phyloP scores from a whole-genome alignment of 2,113 vertebrate genomes.

The Epinephelus lanceolatus region DNA sequence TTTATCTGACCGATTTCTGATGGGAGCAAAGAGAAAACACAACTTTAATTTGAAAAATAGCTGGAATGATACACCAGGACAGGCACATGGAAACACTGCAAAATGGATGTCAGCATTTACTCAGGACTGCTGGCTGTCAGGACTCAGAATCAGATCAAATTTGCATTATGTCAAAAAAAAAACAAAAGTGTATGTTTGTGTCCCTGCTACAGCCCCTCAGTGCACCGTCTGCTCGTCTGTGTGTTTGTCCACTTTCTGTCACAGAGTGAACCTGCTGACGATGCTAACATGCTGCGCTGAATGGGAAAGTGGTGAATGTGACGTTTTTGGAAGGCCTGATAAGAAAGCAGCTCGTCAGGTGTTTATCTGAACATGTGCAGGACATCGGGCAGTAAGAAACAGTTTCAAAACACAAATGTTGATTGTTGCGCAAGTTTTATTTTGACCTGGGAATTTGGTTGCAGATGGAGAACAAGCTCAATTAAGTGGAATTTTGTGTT shows the following conservation, averaged over 20 bases:
- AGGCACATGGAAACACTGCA: neutral
- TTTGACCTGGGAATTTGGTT: neutral
- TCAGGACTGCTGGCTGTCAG: neutral
- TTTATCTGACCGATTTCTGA: neutral
- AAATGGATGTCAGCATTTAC: conserved; percentile 11
- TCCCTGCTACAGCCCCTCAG: neutral
- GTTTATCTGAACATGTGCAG: neutral
- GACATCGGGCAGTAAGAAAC: neutral
- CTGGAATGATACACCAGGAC: neutral
- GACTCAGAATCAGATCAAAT: conserved; percentile 16
- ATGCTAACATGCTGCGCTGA: conserved; percentile 1
- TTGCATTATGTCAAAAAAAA: conserved; percentile 19
- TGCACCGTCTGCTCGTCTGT: conserved; percentile 4
- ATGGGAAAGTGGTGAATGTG: neutral
- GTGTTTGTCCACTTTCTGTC: conserved; percentile 35
- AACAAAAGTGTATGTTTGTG: neutral
- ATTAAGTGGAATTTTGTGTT: neutral
- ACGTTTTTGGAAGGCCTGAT: neutral
- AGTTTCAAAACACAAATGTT: neutral
- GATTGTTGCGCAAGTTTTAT: conserved; percentile 13
- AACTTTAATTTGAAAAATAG: neutral
- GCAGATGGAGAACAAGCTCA: neutral
- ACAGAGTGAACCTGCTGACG: conserved; percentile 17
- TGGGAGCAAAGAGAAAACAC: neutral
- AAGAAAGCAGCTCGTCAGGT: neutral